Base-by-base conservation (phyloP, 2,113 vertebrate genomes). In the Hippocampus guttulatus region DNA sequence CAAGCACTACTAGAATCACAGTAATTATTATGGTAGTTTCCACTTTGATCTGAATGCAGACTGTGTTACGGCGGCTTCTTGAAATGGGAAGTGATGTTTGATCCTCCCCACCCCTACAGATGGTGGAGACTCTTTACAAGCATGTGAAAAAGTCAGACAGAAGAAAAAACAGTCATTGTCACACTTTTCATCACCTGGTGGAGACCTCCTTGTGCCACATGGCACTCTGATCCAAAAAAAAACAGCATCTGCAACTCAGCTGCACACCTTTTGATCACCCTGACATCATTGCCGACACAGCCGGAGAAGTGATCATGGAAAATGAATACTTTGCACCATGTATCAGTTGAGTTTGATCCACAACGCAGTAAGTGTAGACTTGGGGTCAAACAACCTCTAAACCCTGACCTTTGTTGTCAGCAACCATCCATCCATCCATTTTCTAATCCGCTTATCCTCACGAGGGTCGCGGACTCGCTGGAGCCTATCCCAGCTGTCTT, bases 11-110 rank as follows among this genome's bases (percentile, higher is more conserved):
- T 64, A n/a, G 68, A 23, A 77, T 72, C 71, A 38, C 27, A 67
- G 70, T 33, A 45, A 6, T n/a, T 68, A 55, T 68, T 52, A n/a
- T 52, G 15, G 9, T 68, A 27, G 52, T 72, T 69, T 68, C 63
- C 6, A n/a, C 25, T 66, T 23, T 12, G 43, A 8, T 15, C 71
- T 30, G 62, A n/a, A 63, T 71, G 45, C 25, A 73, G 64, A 74
- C 15, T 69, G 63, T 40, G 38, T 70, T 67, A 54, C 77, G 75
- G 62, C 33, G 54, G 33, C 68, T 74, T 75, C 70, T 69, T 65
- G 78, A 83, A 86, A 77, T 72, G 23, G 65, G 76, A 83, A 86
- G 80, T 71, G 21, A 41, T 75, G 45, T 84, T 73, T 79, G 76
- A 33, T 5, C 30, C 30, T 3, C 30, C 30, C 2, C 30, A 78